Evolutionary conservation across 2,888 invertebrate genomes (phyloP), one percentile per base, ranked within the genome.

Genomic region (Caenorhabditis becei): DNA sequence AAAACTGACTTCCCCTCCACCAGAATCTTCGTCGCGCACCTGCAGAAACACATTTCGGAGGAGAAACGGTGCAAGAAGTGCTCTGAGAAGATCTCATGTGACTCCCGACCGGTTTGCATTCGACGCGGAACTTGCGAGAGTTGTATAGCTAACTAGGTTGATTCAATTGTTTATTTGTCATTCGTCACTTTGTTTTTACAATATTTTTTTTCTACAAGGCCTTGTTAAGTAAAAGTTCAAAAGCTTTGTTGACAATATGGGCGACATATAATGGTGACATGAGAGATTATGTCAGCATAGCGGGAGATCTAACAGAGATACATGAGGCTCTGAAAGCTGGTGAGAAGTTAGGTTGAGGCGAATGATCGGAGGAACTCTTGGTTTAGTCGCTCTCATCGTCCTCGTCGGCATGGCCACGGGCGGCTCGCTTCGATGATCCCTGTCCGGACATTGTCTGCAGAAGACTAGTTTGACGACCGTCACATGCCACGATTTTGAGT

Each of bases 401-500:
- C 23, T 71, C 69, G 4, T 32, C 44, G 0, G 20, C 65, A 11
- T 44, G 44, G 14, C 20, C 35, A 23, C 74, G 66, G 23, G 53
- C 65, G 3, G 47, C 75, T 71, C 69, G 28, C 44, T 79, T 79
- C 56, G 79, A 67, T 26, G 78, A 61, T 35, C 74, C 74, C n/a
- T 74, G 74, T 7, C 58, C 58, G 20, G 51, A 23, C 24, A 53
- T n/a, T 16, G 32, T 26, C 18, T 74, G 74, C 4, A 74, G 47
- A 20, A 74, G 74, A 53, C 7, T 66, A 3, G 65, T 83, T 77
- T 77, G 79, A 44, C 74, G 85, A 62, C 97, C 97, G 94, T 97
- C 97, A 93, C 97, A 97, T 3, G 97, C 97, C 63, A 97, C 97
- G 92, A 97, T 96, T 93, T 97, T 97, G 16, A 97, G 96, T 93